These are phyloP conservation scores for Drosophila dunni DNA, from an alignment of 1,140 invertebrate species.

Conservation along the genomic window DNA sequence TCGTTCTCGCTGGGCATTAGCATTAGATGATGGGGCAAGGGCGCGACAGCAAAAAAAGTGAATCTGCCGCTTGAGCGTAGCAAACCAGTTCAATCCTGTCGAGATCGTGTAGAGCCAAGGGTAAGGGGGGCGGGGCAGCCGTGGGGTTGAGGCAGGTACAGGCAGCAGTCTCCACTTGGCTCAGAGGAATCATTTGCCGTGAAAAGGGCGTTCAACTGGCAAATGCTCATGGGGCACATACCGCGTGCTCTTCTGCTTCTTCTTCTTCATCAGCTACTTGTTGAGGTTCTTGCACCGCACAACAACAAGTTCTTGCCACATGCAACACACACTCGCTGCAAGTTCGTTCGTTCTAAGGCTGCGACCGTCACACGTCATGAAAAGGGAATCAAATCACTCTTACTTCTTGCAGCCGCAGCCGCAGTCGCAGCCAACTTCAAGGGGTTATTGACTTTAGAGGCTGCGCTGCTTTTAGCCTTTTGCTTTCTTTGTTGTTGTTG, in stretches of 20 bases:
- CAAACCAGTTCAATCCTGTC: constrained; percentile 49
- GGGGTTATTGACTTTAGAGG: constrained; percentile 67
- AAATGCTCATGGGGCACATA: constrained; percentile 78
- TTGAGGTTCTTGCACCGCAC: constrained; percentile 74
- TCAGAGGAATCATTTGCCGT: constrained; percentile 82
- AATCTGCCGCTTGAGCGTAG: constrained; percentile 76
- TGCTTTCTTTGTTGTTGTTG: constrained; percentile 53
- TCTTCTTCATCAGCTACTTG: constrained; percentile 2
- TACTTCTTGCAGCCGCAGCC: constrained; percentile 64
- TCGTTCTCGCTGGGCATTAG: constrained; percentile 48
- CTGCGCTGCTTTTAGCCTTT: constrained; percentile 57
- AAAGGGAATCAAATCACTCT: constrained; percentile 83
- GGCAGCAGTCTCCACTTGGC: constrained; percentile 13
- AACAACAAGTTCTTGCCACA: constrained; percentile 57
- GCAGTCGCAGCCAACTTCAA: constrained; percentile 23
- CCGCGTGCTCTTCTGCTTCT: constrained; percentile 40
- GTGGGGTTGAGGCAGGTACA: constrained; percentile 50
- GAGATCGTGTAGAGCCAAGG: too few relatives aligned
- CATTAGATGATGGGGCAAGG: constrained; percentile 47
- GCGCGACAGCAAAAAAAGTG: constrained; percentile 69
- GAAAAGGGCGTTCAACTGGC: constrained; percentile 84
- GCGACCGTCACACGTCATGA: constrained; percentile 56
- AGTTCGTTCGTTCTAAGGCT: constrained; percentile 44
- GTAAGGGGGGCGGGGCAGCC: constrained; percentile 2
- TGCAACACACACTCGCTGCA: not conserved